Percentiles rank a stretch among this genome's conserved stretches.
phyloP scores from a whole-genome alignment of 1,140 invertebrate species.

The Diploscapter pachys region DNA sequence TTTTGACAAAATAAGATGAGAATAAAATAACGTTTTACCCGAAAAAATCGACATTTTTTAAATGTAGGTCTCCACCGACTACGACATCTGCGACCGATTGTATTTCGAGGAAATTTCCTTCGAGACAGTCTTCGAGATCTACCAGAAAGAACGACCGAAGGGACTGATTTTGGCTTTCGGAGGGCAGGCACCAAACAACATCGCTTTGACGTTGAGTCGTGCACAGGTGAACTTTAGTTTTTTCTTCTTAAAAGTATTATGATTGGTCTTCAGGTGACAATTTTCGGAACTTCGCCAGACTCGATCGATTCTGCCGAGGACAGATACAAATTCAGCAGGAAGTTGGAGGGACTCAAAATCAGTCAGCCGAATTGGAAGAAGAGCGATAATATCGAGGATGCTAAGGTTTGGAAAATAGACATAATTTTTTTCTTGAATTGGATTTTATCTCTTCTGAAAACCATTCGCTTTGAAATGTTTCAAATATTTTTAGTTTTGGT shows the following conservation, averaged over 20 bases:
- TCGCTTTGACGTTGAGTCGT: constrained; percentile 88
- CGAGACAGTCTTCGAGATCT: constrained; percentile 98
- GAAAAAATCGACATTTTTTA: no score
- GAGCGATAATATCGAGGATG: constrained; percentile 49
- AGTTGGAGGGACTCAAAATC: constrained; percentile 91
- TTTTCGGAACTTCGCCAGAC: constrained; percentile 88
- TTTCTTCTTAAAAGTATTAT: neutral
- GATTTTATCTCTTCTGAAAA: no score
- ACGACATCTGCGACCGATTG: constrained; percentile 95
- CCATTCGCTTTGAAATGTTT: no score
- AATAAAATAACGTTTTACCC: no score
- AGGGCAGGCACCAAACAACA: constrained; percentile 97
- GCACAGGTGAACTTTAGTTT: constrained; percentile 51
- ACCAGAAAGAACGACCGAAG: constrained; percentile 80
- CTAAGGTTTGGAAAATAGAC: constrained; percentile 18
- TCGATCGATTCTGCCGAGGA: constrained; percentile 96
- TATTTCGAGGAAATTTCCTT: constrained; percentile 99
- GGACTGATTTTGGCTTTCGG: constrained; percentile 96
- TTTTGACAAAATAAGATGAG: no score
- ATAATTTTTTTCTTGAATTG: no score
- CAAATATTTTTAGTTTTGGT: no score
- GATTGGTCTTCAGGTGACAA: constrained; percentile 61
- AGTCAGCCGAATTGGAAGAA: constrained; percentile 73
- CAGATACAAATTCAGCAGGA: constrained; percentile 95
- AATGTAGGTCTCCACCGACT: constrained; percentile 80